Percentiles rank a stretch among this genome's conserved stretches.
These are phyloP conservation scores for Hippoglossus stenolepis DNA, from an alignment of 2,113 vertebrate genomes.

Conservation along the genomic window DNA sequence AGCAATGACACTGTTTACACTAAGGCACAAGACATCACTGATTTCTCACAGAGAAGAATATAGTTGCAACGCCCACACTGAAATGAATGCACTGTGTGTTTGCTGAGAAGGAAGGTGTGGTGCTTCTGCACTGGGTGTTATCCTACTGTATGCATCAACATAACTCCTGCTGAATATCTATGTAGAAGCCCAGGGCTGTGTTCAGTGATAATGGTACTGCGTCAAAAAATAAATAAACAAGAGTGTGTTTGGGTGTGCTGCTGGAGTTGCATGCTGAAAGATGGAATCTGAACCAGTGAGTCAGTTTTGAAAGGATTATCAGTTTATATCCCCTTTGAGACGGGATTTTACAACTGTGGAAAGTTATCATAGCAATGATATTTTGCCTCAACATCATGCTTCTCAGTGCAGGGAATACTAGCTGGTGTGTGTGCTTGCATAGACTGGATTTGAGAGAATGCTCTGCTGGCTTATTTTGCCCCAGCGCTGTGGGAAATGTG, in stretches of 20 bases:
- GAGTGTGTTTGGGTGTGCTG: background rate
- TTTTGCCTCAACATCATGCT: background rate
- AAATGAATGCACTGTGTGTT: conserved; percentile 1
- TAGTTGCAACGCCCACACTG: background rate
- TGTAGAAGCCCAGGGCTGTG: background rate
- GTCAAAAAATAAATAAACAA: background rate
- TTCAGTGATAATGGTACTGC: background rate
- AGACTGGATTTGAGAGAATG: background rate
- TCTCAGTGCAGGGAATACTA: background rate
- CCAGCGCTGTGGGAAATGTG: background rate
- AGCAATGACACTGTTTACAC: background rate
- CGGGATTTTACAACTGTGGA: background rate
- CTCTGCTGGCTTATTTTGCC: background rate
- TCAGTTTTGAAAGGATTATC: background rate
- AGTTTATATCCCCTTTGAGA: conserved; percentile 6
- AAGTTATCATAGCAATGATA: background rate
- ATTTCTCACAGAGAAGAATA: background rate
- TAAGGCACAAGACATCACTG: background rate
- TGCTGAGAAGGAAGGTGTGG: background rate
- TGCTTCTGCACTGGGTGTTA: background rate
- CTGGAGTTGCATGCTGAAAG: background rate
- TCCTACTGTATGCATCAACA: background rate
- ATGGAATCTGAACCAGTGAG: background rate
- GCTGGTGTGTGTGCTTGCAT: background rate
- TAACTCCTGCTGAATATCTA: background rate